These are phyloP conservation scores for Xestia ashworthii DNA, from an alignment of 2,888 invertebrate genomes.

Conservation along the genomic window DNA sequence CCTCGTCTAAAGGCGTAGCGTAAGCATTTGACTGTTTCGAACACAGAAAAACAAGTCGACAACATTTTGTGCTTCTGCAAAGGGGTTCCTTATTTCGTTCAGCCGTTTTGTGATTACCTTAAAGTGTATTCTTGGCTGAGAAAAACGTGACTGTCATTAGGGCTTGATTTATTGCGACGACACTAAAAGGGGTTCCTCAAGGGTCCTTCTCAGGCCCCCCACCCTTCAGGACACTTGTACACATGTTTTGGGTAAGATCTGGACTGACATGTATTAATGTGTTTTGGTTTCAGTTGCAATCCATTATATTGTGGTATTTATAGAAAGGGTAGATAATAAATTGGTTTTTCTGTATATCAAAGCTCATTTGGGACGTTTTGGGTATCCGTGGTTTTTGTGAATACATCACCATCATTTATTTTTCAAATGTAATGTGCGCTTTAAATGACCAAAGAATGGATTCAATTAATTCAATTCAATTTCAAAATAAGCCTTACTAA, in stretches of 20 bases:
- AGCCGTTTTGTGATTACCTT: conserved; percentile 61
- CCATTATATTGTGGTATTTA: conserved; percentile 51
- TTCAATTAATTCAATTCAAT: conserved; percentile 1
- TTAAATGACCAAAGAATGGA: background rate
- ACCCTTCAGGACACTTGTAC: conserved; percentile 64
- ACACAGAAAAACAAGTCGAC: conserved; percentile 56
- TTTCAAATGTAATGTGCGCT: conserved; percentile 9
- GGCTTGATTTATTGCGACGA: conserved; percentile 69
- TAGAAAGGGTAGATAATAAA: conserved; percentile 44
- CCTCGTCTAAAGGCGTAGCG: conserved; percentile 37
- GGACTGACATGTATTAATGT: conserved; percentile 77
- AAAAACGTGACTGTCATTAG: conserved; percentile 81
- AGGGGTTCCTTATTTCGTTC: conserved; percentile 42
- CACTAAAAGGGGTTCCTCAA: conserved; percentile 72
- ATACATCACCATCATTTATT: background rate
- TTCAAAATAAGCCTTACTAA: background rate
- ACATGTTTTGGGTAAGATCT: conserved; percentile 73
- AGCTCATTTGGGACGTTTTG: conserved; percentile 4
- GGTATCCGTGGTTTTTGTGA: conserved; percentile 1
- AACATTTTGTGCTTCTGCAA: conserved; percentile 46
- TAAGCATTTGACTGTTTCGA: conserved; percentile 59
- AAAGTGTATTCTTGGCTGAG: conserved; percentile 63
- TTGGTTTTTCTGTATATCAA: conserved; percentile 30
- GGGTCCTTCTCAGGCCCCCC: conserved; percentile 58
- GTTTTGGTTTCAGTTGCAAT: conserved; percentile 65